These are phyloP conservation scores for Enteromius treurensis DNA, from an alignment of 2,797 vertebrate species.

Conservation along the genomic window DNA sequence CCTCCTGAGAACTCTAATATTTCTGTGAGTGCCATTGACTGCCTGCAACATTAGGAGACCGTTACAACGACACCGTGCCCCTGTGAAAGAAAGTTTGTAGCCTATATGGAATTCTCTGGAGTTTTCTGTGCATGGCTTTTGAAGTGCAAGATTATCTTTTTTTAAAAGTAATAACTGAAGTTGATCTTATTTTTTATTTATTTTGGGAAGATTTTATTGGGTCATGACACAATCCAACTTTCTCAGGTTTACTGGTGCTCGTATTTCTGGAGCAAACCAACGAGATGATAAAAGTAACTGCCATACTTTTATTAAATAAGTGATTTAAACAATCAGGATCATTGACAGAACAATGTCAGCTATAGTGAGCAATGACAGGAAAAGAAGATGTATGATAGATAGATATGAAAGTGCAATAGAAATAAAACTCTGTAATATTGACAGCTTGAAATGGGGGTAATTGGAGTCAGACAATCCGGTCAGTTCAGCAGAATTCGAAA, in stretches of 20 bases:
- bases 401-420: background rate
- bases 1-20: constrained; percentile 54
- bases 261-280: background rate
- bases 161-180: background rate
- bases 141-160: background rate
- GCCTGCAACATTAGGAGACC: constrained; percentile 17
- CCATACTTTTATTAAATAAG: background rate
- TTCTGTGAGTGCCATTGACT: constrained; percentile 40
- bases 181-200: background rate
- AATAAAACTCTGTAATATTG: background rate
- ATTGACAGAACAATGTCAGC: background rate
- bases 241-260: background rate
- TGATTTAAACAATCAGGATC: constrained; percentile 7
- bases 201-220: constrained; percentile 4
- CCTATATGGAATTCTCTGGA: background rate
- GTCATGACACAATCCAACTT: background rate
- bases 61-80: constrained; percentile 14
- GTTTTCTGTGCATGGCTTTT: background rate
- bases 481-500: constrained; percentile 2
- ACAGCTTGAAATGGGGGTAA: constrained; percentile 5
- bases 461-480: background rate
- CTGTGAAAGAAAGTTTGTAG: background rate
- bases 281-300: background rate
- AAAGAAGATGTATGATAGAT: background rate
- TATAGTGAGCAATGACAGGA: constrained; percentile 2